A percentile compares a stretch with the other conserved stretches of the same genome.
Evolutionary conservation across 2,888 invertebrate species (phyloP).

Genomic region (Drosophila fulvimacula): DNA sequence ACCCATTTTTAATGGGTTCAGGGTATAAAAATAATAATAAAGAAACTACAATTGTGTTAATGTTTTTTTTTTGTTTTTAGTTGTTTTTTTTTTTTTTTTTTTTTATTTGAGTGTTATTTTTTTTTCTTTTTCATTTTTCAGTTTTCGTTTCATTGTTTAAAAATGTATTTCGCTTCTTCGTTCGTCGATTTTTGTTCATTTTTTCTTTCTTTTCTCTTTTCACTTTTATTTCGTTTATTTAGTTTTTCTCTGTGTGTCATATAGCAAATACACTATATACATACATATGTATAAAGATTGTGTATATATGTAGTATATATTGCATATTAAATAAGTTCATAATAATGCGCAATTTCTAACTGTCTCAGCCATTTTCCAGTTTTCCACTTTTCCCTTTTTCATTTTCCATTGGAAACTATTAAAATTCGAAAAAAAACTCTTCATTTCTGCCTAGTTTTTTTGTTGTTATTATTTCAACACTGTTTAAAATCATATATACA

Average conservation of each 20-base stretch:
- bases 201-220: not conserved
- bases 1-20: too few relatives aligned
- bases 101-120: conserved; percentile 54
- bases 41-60: conserved; percentile 32
- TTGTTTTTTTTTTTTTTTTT: conserved; percentile 43
- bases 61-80: conserved; percentile 43
- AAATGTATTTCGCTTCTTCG: conserved; percentile 53
- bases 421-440: conserved; percentile 62
- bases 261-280: conserved; percentile 59
- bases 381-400: conserved; percentile 26
- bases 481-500: conserved; percentile 64
- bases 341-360: conserved; percentile 69
- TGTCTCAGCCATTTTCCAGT: conserved; percentile 41
- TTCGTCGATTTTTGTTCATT: not conserved
- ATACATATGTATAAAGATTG: conserved; percentile 27
- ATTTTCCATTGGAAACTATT: conserved; percentile 62
- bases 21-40: too few relatives aligned
- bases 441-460: conserved; percentile 37
- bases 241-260: conserved; percentile 38
- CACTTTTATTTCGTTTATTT: conserved; percentile 38
- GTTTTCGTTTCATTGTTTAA: conserved; percentile 58
- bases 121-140: conserved; percentile 32
- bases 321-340: conserved; percentile 69
- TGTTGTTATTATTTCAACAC: conserved; percentile 43
- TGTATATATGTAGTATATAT: conserved; percentile 44